Conservation (phyloP, 2,888 invertebrate genomes). For the Aproaerema taeniolella region DNA sequence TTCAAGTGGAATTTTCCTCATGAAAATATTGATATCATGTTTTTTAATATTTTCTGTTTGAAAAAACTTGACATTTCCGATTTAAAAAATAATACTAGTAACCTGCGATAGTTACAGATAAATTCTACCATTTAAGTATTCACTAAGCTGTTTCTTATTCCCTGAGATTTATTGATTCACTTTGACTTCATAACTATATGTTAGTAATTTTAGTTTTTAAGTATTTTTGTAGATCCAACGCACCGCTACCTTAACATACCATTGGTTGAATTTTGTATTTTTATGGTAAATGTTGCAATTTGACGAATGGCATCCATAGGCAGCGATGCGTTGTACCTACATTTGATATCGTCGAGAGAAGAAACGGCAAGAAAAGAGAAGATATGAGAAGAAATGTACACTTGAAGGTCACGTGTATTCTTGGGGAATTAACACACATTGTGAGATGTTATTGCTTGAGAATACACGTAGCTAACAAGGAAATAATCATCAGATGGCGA, state of each 20-base stretch:
- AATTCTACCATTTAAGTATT: no score
- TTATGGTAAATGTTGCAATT: not conserved
- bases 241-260: not conserved
- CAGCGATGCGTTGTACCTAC: not conserved
- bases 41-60: no score
- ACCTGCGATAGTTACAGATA: no score
- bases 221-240: not conserved
- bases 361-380: no score
- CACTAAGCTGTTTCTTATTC: no score
- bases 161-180: not conserved
- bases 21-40: no score
- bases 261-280: not conserved
- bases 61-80: no score
- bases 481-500: slow-evolving; percentile 41
- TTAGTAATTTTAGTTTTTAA: not conserved
- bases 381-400: slow-evolving; percentile 37
- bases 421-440: slow-evolving; percentile 98
- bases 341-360: not conserved
- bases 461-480: slow-evolving; percentile 99
- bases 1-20: no score
- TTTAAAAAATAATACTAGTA: no score
- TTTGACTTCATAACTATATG: not conserved
- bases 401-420: slow-evolving; percentile 98
- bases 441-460: slow-evolving; percentile 99
- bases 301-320: not conserved